Percentiles rank a stretch among this genome's conserved stretches.
phyloP scores from a whole-genome alignment of 1,140 invertebrate species.

The Drosophila ambigua region DNA sequence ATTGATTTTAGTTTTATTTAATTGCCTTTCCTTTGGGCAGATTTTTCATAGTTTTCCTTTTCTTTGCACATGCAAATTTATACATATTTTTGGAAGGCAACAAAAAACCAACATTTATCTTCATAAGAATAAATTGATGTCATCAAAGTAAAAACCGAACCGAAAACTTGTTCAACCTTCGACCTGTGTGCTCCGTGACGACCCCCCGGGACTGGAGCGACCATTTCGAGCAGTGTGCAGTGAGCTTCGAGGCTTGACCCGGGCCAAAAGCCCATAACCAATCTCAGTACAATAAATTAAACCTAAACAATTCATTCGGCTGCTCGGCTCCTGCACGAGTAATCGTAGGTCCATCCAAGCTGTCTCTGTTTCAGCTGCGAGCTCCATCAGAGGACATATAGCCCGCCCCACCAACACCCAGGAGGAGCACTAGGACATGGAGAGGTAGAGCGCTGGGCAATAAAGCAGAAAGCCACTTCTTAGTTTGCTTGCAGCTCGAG shows the following conservation, averaged over 20 bases:
- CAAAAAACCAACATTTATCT: slow-evolving; percentile 27
- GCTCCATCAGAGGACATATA: slow-evolving; percentile 3
- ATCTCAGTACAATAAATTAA: slow-evolving; percentile 72
- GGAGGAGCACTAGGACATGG: background rate
- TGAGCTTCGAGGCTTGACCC: slow-evolving; percentile 14
- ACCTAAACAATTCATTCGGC: slow-evolving; percentile 71
- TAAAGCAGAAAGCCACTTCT: slow-evolving; percentile 75
- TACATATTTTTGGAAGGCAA: background rate
- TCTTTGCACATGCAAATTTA: background rate
- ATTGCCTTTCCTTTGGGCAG: background rate
- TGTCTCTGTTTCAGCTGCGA: slow-evolving; percentile 27
- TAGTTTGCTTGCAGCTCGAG: slow-evolving; percentile 72
- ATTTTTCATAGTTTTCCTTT: background rate
- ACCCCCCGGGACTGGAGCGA: background rate
- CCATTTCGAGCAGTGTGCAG: slow-evolving; percentile 27
- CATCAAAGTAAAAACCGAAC: slow-evolving; percentile 31
- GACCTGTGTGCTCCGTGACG: slow-evolving; percentile 8
- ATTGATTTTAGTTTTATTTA: background rate
- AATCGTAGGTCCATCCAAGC: slow-evolving; percentile 6
- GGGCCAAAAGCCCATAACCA: slow-evolving; percentile 38
- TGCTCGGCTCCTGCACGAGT: slow-evolving; percentile 39
- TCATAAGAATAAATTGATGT: slow-evolving; percentile 45
- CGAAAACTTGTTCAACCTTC: slow-evolving; percentile 38
- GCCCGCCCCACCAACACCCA: background rate
- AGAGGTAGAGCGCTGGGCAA: slow-evolving; percentile 44